These are phyloP conservation scores for Hyperopisus bebe DNA, from an alignment of 2,113 vertebrate species.

Conservation along the genomic window DNA sequence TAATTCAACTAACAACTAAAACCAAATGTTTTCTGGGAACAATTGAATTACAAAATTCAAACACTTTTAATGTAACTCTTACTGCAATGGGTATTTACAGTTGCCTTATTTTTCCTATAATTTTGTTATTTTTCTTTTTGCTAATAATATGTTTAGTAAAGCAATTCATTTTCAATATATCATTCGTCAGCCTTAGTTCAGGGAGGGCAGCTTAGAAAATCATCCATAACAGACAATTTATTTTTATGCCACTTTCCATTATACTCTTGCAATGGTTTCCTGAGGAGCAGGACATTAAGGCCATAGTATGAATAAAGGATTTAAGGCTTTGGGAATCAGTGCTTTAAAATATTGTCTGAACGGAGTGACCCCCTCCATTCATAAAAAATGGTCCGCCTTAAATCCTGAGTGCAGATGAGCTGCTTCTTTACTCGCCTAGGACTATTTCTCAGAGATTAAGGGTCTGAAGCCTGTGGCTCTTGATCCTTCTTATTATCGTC, in stretches of 20 bases:
- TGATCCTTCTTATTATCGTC: slow-evolving; percentile 28
- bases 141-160: neutral
- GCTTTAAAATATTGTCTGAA: slow-evolving; percentile 33
- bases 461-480: slow-evolving; percentile 30
- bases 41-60: neutral
- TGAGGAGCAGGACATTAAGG: neutral
- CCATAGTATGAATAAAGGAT: neutral
- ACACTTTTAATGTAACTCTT: neutral
- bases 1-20: neutral
- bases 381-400: slow-evolving; percentile 25
- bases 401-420: slow-evolving; percentile 28
- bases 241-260: neutral
- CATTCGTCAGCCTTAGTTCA: neutral
- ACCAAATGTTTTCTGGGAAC: neutral
- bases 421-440: slow-evolving; percentile 11
- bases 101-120: neutral
- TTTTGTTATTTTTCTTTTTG: neutral
- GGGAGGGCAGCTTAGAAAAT: neutral
- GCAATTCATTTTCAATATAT: neutral
- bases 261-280: neutral
- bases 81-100: neutral
- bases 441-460: slow-evolving; percentile 35
- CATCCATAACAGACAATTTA: neutral
- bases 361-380: slow-evolving; percentile 23
- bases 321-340: slow-evolving; percentile 24